Conservation (phyloP, 2,113 vertebrate genomes). For the Ammodytes dubius region DNA sequence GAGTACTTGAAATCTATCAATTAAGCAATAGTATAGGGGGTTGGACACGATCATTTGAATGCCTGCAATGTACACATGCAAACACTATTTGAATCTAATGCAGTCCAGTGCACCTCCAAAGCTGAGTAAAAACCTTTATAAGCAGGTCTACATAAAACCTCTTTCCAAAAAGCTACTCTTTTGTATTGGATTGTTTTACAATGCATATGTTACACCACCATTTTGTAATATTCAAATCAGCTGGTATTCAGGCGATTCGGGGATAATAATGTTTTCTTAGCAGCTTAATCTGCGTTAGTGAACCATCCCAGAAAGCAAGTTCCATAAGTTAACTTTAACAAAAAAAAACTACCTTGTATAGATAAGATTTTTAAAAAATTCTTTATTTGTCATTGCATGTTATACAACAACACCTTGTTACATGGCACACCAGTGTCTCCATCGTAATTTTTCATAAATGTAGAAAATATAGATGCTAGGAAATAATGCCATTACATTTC, state of each 20-base stretch:
- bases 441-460: neutral
- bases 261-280: slow-evolving; percentile 1
- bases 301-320: slow-evolving; percentile 9
- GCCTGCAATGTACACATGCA: neutral
- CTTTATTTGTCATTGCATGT: too few species aligned
- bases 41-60: neutral
- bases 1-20: slow-evolving; percentile 7
- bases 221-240: slow-evolving; percentile 3
- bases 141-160: neutral
- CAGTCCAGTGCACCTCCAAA: neutral
- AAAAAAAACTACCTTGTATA: neutral
- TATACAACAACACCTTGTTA: too few species aligned
- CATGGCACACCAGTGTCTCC: neutral
- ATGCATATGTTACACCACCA: neutral
- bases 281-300: neutral
- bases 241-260: slow-evolving; percentile 4
- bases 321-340: slow-evolving; percentile 19
- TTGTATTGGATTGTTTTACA: neutral
- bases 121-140: slow-evolving; percentile 14
- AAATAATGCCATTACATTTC: neutral
- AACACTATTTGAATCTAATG: too few species aligned
- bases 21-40: neutral
- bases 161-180: neutral
- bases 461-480: neutral
- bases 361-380: too few species aligned